phyloP scores from a whole-genome alignment of 2,113 vertebrate species.

The Lophura nycthemera region DNA sequence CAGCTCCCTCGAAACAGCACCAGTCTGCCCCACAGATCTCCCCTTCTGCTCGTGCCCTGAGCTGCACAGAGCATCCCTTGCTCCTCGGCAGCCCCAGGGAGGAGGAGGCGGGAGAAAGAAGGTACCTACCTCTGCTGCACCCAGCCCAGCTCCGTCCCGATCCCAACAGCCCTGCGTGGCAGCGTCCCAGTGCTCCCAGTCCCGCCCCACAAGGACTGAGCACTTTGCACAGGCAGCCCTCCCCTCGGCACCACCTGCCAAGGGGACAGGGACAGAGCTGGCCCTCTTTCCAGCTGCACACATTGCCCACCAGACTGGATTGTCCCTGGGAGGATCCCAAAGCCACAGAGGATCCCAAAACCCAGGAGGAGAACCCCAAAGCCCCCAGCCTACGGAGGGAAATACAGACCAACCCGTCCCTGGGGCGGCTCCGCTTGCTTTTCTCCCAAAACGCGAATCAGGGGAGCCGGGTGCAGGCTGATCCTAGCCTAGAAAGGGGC shows the following conservation, averaged over 20 bases:
- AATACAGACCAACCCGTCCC: background rate
- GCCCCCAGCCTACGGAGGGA: background rate
- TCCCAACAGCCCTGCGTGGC: background rate
- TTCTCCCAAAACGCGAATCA: background rate
- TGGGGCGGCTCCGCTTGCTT: background rate
- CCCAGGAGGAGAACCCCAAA: background rate
- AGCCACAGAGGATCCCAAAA: background rate
- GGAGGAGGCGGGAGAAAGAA: background rate
- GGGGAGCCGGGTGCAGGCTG: background rate
- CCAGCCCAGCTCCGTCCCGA: background rate
- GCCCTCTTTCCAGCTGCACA: background rate
- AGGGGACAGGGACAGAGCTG: background rate
- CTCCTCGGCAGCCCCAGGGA: background rate
- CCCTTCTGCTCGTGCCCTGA: background rate
- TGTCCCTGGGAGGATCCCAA: background rate
- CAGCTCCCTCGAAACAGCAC: background rate
- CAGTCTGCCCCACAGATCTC: background rate
- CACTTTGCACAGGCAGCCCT: background rate
- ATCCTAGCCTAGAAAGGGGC: background rate
- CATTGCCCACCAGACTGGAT: background rate
- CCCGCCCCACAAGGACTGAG: background rate
- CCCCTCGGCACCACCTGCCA: background rate
- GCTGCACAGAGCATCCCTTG: background rate
- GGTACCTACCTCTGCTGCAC: background rate
- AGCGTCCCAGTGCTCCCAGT: background rate